Evolutionary conservation across 53 echinoderm and acorn worm genomes (phyloP).

Genomic region (Holothuria scabra): DNA sequence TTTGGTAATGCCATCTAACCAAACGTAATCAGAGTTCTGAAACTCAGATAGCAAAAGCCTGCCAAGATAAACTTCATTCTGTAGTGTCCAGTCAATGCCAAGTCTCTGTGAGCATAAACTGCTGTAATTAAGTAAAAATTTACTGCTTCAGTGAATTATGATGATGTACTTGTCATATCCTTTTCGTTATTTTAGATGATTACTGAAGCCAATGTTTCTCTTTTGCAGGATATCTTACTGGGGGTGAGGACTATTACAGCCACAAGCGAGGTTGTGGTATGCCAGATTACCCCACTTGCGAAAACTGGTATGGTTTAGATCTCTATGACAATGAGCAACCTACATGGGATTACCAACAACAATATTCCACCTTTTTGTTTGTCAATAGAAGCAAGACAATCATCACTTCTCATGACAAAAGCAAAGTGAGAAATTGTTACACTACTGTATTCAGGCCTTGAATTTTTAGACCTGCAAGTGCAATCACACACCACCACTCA

Average conservation of each 20-base stretch:
- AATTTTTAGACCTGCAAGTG: no score
- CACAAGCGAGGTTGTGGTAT: constrained; percentile 59
- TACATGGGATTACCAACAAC: constrained; percentile 48
- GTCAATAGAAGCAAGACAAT: constrained; percentile 56
- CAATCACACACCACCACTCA: no score
- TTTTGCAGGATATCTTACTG: constrained; percentile 76
- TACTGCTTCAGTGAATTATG: no score
- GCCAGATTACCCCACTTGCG: constrained; percentile 33
- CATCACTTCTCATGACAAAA: constrained; percentile 55
- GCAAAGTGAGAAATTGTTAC: background rate
- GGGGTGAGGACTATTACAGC: constrained; percentile 83
- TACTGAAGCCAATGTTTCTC: background rate
- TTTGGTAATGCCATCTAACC: no score
- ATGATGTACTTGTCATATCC: background rate
- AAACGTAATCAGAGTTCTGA: no score
- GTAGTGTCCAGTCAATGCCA: no score
- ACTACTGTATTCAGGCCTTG: no score
- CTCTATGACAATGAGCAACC: constrained; percentile 62
- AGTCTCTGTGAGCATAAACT: no score
- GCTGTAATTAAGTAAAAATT: no score
- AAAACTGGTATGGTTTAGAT: constrained; percentile 56
- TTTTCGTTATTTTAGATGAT: background rate
- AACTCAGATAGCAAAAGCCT: no score
- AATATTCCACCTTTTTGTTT: constrained; percentile 67
- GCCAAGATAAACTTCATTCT: no score